Evolutionary conservation across 2,113 vertebrate genomes (phyloP).

Genomic region (Phaetusa simplex): DNA sequence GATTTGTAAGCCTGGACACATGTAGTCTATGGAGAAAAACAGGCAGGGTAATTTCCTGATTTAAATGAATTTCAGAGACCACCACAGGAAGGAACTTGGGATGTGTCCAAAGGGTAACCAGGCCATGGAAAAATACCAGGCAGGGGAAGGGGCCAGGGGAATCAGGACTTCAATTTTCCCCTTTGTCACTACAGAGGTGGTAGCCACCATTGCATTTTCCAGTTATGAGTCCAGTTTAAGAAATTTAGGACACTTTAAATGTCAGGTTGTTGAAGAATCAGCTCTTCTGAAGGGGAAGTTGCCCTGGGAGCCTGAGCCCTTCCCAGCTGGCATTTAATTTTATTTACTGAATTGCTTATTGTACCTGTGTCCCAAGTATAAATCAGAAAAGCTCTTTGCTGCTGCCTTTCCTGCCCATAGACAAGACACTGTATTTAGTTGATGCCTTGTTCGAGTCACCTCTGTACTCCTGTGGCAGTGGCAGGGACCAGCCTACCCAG

Average conservation of each 20-base stretch:
- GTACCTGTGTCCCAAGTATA: background rate
- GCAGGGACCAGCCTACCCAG: background rate
- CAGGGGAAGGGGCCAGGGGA: conserved; percentile 21
- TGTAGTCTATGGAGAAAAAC: conserved; percentile 56
- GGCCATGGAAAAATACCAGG: conserved; percentile 66
- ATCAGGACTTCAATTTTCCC: background rate
- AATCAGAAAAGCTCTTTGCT: background rate
- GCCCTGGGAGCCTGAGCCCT: background rate
- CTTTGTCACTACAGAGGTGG: background rate
- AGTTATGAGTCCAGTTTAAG: background rate
- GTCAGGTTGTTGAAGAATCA: background rate
- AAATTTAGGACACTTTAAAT: background rate
- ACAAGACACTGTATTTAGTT: background rate
- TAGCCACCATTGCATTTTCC: background rate
- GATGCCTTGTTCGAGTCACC: background rate
- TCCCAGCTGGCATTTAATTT: background rate
- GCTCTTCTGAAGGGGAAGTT: background rate
- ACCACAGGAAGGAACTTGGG: conserved; percentile 67
- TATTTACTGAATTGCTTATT: background rate
- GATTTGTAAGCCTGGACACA: conserved; percentile 43
- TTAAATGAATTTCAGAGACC: conserved; percentile 67
- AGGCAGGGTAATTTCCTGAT: conserved; percentile 66
- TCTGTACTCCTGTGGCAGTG: background rate
- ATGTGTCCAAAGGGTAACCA: conserved; percentile 51
- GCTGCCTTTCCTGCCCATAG: background rate